Evolutionary conservation across 2,113 vertebrate species (phyloP).

Genomic region (Halcyon senegalensis): DNA sequence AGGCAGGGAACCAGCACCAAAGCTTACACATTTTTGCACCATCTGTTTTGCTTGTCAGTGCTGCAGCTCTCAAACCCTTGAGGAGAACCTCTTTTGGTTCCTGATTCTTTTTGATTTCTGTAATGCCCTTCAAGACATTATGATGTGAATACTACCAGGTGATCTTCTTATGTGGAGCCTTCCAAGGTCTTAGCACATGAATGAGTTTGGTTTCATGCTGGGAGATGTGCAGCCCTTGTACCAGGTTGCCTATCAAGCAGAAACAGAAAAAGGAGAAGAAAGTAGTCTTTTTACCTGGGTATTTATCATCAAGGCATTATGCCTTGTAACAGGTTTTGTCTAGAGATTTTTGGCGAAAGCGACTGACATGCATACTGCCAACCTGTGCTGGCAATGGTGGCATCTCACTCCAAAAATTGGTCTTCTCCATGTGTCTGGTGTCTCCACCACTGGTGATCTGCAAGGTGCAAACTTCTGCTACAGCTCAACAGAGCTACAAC

Average conservation of each 20-base stretch:
- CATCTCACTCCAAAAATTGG: not conserved
- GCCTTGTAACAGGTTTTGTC: not conserved
- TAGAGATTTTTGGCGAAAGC: not conserved
- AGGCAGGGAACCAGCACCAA: not conserved
- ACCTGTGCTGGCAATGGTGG: not conserved
- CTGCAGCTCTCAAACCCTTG: not conserved
- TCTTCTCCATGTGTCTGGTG: rapidly evolving
- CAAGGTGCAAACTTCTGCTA: not conserved
- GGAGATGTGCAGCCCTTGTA: not conserved
- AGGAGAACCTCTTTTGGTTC: not conserved
- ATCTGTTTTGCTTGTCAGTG: rapidly evolving
- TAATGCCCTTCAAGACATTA: not conserved
- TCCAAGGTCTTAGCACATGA: not conserved
- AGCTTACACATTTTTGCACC: not conserved
- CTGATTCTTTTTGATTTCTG: not conserved
- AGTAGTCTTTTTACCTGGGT: not conserved
- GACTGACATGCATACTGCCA: not conserved
- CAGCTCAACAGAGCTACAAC: not conserved
- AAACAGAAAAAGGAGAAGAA: not conserved
- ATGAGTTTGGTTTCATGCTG: not conserved
- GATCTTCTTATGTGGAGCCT: not conserved
- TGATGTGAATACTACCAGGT: not conserved
- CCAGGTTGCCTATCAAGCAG: not conserved
- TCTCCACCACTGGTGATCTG: not conserved
- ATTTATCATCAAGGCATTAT: not conserved